Percentiles rank a stretch among this genome's conserved stretches.
Evolutionary conservation across 2,888 invertebrate genomes (phyloP).

Genomic region (Sesia bembeciformis): DNA sequence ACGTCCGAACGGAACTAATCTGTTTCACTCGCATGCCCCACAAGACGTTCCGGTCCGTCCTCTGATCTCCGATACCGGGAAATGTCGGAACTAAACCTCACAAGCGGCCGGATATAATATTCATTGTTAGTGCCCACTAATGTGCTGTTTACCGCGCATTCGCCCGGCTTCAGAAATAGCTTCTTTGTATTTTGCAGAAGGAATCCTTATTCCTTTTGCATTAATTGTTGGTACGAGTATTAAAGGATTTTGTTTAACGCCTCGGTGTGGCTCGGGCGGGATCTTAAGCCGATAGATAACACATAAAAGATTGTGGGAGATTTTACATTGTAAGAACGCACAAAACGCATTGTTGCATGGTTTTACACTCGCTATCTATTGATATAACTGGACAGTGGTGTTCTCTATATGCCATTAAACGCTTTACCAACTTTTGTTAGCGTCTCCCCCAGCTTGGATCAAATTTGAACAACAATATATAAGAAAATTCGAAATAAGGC

Average conservation of each 20-base stretch:
- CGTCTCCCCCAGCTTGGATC: too few relatives aligned
- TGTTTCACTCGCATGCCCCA: constrained; percentile 34
- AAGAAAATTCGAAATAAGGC: too few relatives aligned
- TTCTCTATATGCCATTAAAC: too few relatives aligned
- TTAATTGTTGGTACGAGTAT: neutral
- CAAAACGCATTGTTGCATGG: too few relatives aligned
- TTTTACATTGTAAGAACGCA: too few relatives aligned
- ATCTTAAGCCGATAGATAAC: neutral
- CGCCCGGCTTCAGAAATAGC: constrained; percentile 41
- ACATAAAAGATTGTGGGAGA: too few relatives aligned
- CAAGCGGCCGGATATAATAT: constrained; percentile 30
- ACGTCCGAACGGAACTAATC: neutral
- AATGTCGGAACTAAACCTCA: constrained; percentile 46
- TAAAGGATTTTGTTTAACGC: constrained; percentile 1
- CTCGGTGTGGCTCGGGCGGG: constrained; percentile 20
- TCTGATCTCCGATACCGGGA: constrained; percentile 51
- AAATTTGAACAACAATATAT: too few relatives aligned
- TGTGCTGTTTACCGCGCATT: constrained; percentile 61
- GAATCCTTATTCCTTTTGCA: neutral
- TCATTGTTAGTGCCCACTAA: constrained; percentile 50
- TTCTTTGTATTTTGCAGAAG: constrained; percentile 25
- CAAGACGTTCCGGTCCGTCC: constrained; percentile 36
- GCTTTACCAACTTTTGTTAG: too few relatives aligned
- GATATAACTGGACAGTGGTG: too few relatives aligned
- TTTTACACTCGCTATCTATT: too few relatives aligned